Base-by-base conservation (phyloP, 2,888 invertebrate genomes). In the Nemoura dubitans region DNA sequence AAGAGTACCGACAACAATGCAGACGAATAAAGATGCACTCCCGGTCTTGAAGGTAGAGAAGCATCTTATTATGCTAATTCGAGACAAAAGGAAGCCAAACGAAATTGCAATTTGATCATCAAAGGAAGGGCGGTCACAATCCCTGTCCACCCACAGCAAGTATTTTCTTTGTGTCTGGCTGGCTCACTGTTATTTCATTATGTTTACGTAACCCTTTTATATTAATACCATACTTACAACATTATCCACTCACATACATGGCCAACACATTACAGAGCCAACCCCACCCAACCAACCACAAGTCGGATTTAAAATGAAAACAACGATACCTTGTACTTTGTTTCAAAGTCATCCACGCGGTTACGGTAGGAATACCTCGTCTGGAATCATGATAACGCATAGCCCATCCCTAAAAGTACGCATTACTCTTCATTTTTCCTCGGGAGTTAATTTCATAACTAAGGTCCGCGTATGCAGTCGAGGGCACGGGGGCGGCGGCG, bases 341-440 rank as follows among this genome's bases (percentile, higher is more conserved):
- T 59, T 59, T 59, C 14, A 81, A 81, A 81, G 28, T 28, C 59
- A 21, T 59, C 59, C 59, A 2, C 1, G 59, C 6, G 1, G 14
- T 59, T 21, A 59, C 16, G 2, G 21, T 59, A 10, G 59, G 36
- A 6, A 36, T 36, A 3, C 36, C 36, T 36, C 59, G 59, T 59
- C 59, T 59, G 59, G 21, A 59, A 59, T 81, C n/a, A 10, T 30
- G 0, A 21, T 29, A 80, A 80, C n/a, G 5, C 5, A 21, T 5
- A 29, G 29, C 81, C 81, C 28, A 14, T 30, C 81, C 30, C 81
- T 81, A 81, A 81, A 81, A 81, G 81, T 81, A 81, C 3, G 28
- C 81, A 81, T 81, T 81, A 81, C n/a, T 81, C 81, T 81, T 81
- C 81, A 81, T 81, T 81, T 81, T 59, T 59, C 59, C 59, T 59